phyloP scores from a whole-genome alignment of 92 coral and sea anemone genomes.

The Blastomussa wellsi region DNA sequence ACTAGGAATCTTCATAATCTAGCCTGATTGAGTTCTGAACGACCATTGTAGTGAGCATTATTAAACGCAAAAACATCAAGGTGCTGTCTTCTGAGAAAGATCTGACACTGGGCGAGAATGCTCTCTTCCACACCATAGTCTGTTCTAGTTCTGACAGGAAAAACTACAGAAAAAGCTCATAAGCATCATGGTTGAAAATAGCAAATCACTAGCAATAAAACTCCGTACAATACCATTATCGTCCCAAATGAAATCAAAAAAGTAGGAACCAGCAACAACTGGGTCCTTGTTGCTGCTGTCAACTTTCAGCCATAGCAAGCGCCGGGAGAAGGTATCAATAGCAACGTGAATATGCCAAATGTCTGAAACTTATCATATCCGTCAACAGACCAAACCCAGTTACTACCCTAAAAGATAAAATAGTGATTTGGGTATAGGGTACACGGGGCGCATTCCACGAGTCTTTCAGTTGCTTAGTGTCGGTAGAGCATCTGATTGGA shows the following conservation, averaged over 20 bases:
- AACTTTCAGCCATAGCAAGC: constrained; percentile 43
- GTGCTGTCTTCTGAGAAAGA: constrained; percentile 49
- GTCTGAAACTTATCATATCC: constrained; percentile 48
- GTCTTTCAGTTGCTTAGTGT: too few species aligned
- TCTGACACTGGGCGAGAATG: constrained; percentile 59
- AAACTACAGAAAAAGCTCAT: constrained; percentile 21
- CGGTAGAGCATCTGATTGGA: too few species aligned
- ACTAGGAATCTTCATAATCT: not conserved
- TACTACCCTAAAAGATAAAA: constrained; percentile 36
- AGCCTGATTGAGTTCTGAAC: constrained; percentile 57
- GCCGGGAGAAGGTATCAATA: constrained; percentile 47
- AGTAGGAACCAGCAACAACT: constrained; percentile 36
- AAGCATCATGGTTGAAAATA: too few species aligned
- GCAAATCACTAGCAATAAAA: constrained; percentile 9
- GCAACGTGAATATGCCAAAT: constrained; percentile 57
- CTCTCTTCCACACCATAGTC: constrained; percentile 46
- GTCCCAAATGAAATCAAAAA: constrained; percentile 39
- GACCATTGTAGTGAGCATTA: constrained; percentile 38
- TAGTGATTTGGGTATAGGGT: not conserved
- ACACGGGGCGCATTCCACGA: too few species aligned
- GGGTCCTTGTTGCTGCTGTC: constrained; percentile 53
- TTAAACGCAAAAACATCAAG: constrained; percentile 34
- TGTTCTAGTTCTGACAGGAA: constrained; percentile 45
- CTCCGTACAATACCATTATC: constrained; percentile 20
- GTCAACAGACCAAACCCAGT: constrained; percentile 59